Evolutionary conservation across 2,797 vertebrate genomes (phyloP).

Genomic region (Phrynocephalus forsythii): DNA sequence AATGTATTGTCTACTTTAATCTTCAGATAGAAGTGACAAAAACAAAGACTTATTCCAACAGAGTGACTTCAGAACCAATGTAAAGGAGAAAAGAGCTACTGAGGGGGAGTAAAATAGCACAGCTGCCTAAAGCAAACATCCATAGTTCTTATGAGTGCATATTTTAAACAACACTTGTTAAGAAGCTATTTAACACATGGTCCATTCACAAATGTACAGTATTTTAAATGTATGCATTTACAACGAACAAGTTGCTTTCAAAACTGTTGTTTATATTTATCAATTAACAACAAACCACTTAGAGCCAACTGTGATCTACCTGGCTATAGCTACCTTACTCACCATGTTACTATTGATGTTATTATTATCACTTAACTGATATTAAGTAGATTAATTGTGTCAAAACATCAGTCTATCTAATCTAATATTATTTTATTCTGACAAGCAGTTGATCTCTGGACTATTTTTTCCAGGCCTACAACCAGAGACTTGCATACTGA

Average conservation of each 20-base stretch:
- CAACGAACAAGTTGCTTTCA: background rate
- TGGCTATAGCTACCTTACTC: background rate
- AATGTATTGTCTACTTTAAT: too few species aligned
- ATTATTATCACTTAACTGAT: background rate
- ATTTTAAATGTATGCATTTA: background rate
- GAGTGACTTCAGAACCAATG: background rate
- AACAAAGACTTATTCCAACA: background rate
- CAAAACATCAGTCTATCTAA: background rate
- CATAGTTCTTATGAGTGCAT: background rate
- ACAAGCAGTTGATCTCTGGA: background rate
- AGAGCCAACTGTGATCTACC: background rate
- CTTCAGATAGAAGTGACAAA: background rate
- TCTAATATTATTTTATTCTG: background rate
- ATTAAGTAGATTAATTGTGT: background rate
- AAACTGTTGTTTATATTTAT: background rate
- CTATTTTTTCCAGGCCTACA: background rate
- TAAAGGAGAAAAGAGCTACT: background rate
- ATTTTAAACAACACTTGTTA: slow-evolving; percentile 3
- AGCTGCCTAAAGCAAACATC: background rate
- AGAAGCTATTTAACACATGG: background rate
- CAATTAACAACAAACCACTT: background rate
- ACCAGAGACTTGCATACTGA: background rate
- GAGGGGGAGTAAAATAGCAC: background rate
- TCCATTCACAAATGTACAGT: background rate
- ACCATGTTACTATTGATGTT: background rate